phyloP scores from a whole-genome alignment of 1,140 invertebrate genomes.

The Stegodyphus dumicola region DNA sequence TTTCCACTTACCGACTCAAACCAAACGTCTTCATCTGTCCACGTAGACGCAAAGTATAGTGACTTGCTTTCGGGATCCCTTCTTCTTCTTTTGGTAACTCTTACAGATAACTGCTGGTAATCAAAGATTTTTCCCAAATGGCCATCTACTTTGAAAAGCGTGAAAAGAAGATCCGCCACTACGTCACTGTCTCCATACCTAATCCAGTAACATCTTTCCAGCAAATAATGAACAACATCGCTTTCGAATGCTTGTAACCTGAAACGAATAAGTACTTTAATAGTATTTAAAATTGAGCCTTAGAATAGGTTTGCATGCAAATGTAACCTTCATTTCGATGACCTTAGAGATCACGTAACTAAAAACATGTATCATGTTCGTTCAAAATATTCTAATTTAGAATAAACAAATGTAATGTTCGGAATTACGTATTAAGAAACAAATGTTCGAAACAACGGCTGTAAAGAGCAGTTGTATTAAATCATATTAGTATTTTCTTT shows the following conservation, averaged over 20 bases:
- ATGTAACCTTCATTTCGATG: too few species aligned
- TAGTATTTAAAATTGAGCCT: neutral
- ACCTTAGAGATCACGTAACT: too few species aligned
- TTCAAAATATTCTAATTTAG: too few species aligned
- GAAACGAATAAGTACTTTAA: neutral
- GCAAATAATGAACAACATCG: constrained; percentile 17
- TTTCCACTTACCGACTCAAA: neutral
- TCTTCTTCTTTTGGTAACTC: neutral
- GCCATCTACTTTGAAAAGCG: constrained; percentile 6
- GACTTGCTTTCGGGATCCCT: neutral
- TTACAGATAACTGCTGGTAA: neutral
- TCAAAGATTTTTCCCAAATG: constrained; percentile 46
- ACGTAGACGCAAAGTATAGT: neutral
- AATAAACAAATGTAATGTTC: too few species aligned
- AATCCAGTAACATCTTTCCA: constrained; percentile 45
- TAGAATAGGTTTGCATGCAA: too few species aligned
- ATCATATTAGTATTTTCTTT: too few species aligned
- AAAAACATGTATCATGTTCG: too few species aligned
- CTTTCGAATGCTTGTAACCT: constrained; percentile 8
- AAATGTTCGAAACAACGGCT: too few species aligned
- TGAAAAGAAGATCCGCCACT: neutral
- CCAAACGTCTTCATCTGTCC: neutral
- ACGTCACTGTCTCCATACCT: constrained; percentile 33
- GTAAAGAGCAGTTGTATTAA: too few species aligned
- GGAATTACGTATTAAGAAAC: too few species aligned